Evolutionary conservation across 2,797 vertebrate species (phyloP), one percentile per base, ranked within the genome.

Genomic region (Geranospiza caerulescens): DNA sequence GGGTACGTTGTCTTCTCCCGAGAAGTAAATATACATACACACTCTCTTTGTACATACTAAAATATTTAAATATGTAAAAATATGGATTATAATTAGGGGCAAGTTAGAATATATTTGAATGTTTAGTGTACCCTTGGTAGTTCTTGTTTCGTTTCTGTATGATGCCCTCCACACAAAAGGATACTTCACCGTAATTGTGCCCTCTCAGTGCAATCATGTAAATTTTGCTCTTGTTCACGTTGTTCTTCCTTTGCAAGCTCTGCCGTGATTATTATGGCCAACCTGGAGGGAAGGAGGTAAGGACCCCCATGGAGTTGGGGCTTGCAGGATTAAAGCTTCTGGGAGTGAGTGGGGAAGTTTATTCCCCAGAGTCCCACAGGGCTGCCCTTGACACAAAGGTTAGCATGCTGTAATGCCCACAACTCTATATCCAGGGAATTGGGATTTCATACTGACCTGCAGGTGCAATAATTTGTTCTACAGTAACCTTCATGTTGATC

Each of bases 31-130:
- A 82, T 33, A 74, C 75, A 70, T 36, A 74, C 42, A 81, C 45
- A 33, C 81, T 87, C 71, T 78, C 48, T 82, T 75, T 78, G 71
- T 92, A 58, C 34, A 64, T 33, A 68, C 45, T 96, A 86, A 95
- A 96, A 97, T 97, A 95, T 96, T 93, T 84, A 96, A 96, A 93
- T 97, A 95, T 96, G 93, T 56, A 94, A 96, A 97, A 93, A 83
- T 96, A 97, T 91, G 93, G 81, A 52, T 81, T 72, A 58, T 89
- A 95, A 96, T 96, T 96, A 95, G 53, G 64, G 27, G 38, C 31
- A 82, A 93, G 60, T 78, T 81, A 90, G 96, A 96, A 96, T 95
- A 94, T 79, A 96, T 96, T 94, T 96, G 82, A 96, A 96, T 95
- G 92, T 47, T 93, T 96, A 96, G 73, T 5, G 3, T 88, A 80